Evolutionary conservation across 2,888 invertebrate genomes (phyloP).

Genomic region (Dimorphilus gyrociliatus): DNA sequence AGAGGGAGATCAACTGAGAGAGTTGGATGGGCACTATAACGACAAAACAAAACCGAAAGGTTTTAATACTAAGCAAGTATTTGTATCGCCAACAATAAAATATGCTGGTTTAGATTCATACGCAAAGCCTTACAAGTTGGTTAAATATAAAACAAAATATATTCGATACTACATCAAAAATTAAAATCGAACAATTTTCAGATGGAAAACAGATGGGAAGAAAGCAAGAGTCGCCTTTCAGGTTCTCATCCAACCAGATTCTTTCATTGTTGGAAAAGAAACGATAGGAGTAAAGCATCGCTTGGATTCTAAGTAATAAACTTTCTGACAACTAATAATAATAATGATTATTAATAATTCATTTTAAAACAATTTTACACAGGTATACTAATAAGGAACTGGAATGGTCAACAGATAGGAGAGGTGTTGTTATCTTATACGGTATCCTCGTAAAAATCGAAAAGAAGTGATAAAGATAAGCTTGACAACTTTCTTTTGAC

Average conservation of each 20-base stretch:
- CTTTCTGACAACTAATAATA: too few species aligned
- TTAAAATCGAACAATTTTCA: neutral
- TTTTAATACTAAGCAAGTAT: neutral
- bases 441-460: slow-evolving; percentile 2
- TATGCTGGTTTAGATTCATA: slow-evolving; percentile 3
- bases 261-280: neutral
- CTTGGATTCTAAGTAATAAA: too few species aligned
- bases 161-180: neutral
- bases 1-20: neutral
- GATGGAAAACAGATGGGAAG: neutral
- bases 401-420: slow-evolving; percentile 1
- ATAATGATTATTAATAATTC: too few species aligned
- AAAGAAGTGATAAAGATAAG: too few species aligned
- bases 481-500: too few species aligned
- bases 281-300: neutral
- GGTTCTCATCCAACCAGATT: slow-evolving; percentile 1
- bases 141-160: neutral
- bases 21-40: slow-evolving; percentile 1
- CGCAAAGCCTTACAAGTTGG: too few species aligned
- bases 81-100: slow-evolving; percentile 1
- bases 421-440: slow-evolving; percentile 1
- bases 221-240: neutral
- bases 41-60: slow-evolving; percentile 1
- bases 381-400: slow-evolving; percentile 1
- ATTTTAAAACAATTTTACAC: too few species aligned